These are phyloP conservation scores for Cremastobaeus sp. DNA, from an alignment of 2,888 invertebrate species.

Conservation along the genomic window DNA sequence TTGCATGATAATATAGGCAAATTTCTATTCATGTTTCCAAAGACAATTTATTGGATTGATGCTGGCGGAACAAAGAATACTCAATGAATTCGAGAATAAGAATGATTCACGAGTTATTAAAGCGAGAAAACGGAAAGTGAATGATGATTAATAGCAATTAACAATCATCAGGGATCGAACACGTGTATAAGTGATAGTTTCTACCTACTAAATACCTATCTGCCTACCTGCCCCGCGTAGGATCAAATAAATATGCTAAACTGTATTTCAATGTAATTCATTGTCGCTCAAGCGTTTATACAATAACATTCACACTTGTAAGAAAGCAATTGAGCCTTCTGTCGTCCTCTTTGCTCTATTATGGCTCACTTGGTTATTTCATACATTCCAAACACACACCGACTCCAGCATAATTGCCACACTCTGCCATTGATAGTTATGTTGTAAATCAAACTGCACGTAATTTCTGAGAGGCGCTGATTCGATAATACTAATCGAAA, in stretches of 20 bases:
- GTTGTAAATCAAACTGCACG: no score
- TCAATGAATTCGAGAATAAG: constrained; percentile 29
- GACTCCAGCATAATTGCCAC: no score
- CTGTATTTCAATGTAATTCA: no score
- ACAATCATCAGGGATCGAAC: constrained; percentile 23
- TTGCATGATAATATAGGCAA: no score
- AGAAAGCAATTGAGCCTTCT: constrained; percentile 49
- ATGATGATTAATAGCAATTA: constrained; percentile 40
- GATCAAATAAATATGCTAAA: constrained; percentile 57
- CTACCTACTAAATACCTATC: constrained; percentile 48
- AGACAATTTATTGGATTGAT: no score
- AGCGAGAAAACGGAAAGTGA: constrained; percentile 20
- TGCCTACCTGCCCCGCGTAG: constrained; percentile 45
- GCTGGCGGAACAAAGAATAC: no score
- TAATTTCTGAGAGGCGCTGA: no score
- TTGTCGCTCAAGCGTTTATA: constrained; percentile 52
- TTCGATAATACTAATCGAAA: no score
- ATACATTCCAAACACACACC: constrained; percentile 33
- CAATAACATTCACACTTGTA: constrained; percentile 48
- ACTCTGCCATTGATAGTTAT: no score
- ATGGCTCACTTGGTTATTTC: no score
- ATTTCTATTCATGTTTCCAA: no score
- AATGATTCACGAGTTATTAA: constrained; percentile 24
- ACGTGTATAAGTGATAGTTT: constrained; percentile 26
- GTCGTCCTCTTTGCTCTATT: constrained; percentile 52